Evolutionary conservation across 2,113 vertebrate species (phyloP), one percentile per base, ranked within the genome.

Genomic region (Sylvietta virens): DNA sequence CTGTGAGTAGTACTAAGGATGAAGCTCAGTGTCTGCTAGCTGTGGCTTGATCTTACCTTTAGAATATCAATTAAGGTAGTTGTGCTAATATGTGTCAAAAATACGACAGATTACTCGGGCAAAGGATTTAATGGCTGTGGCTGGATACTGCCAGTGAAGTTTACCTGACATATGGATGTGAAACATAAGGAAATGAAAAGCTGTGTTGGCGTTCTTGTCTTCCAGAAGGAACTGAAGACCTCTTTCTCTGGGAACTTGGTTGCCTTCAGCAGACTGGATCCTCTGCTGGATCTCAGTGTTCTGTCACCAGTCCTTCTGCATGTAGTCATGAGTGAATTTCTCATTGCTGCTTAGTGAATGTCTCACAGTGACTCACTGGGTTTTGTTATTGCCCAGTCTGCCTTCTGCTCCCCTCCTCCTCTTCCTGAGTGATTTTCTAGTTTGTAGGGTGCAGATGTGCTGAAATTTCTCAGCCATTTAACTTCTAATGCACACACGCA

Each of bases 351-450:
- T 78, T 54, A 35, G 18, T 69, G 76, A 80, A 51, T 2, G 10
- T 70, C 78, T 95, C 82, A 45, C 37, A 53, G 85, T 97, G 94
- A 97, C 85, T 97, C 95, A 96, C 27, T 81, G 85, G 71, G 54
- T 48, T 90, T 73, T 16, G 37, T 90, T 96, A 77, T 80, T 95
- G 95, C 88, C 92, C 76, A 70, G 90, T 88, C 82, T 92, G 82
- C 95, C 79, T 96, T 92, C 92, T 97, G 95, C 66, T 95, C 42
- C 84, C 64, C 67, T 96, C 90, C 90, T 91, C 58, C 79, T 95
- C 90, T 86, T 95, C 85, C 90, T 48, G 71, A 90, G 54, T 81
- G 39, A 5, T 92, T 86, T 95, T 88, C 51, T 92, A 6, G 62
- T 92, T 83, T 86, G 54, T 66, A 77, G 73, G 35, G 42, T 83